Base-by-base conservation (phyloP, 2,888 invertebrate species). In the Stenodera caucasica region DNA sequence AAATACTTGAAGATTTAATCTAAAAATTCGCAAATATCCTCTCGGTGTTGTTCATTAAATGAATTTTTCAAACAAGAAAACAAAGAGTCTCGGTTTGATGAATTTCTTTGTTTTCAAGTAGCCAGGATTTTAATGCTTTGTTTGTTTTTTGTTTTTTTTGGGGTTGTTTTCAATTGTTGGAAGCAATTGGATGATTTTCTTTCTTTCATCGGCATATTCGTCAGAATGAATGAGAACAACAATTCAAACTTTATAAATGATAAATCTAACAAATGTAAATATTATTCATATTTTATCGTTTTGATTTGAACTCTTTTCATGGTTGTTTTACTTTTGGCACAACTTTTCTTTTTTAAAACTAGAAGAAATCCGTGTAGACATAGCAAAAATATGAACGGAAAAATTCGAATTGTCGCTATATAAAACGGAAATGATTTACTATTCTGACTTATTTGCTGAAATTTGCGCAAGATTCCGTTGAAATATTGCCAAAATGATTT, bases 321-420 rank as follows among this genome's bases (percentile, higher is more conserved):
- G 58, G 45, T 53, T 58, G 45, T 52, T 52, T 57, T 57, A 57
- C 51, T 52, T 52, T 32, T 52, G 52, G 52, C n/a, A n/a, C 52
- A 52, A 52, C 21, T 5, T 6, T 52, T 30, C 12, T 37, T 14
- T 15, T 37, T 37, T 1, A 45, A 45, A 1, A 21, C 9, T 40
- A 26, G 26, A 26, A 26, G 7, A 26, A 26, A 26, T 3, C 3
- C 26, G 26, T 5, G 26, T 26, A 7, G 26, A 7, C 26, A 7
- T 5, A n/a, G n/a, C n/a, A n/a, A n/a, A n/a, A n/a, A n/a, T n/a
- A n/a, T n/a, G n/a, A n/a, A n/a, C n/a, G n/a, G n/a, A n/a, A n/a
- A n/a, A n/a, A n/a, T n/a, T n/a, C n/a, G n/a, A n/a, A 37, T 15
- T 37, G 15, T 8, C 15, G 14, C 15, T 37, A 9, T 14, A 37